Base-by-base conservation (phyloP, 2,113 vertebrate genomes). In the Gallinago undulata region DNA sequence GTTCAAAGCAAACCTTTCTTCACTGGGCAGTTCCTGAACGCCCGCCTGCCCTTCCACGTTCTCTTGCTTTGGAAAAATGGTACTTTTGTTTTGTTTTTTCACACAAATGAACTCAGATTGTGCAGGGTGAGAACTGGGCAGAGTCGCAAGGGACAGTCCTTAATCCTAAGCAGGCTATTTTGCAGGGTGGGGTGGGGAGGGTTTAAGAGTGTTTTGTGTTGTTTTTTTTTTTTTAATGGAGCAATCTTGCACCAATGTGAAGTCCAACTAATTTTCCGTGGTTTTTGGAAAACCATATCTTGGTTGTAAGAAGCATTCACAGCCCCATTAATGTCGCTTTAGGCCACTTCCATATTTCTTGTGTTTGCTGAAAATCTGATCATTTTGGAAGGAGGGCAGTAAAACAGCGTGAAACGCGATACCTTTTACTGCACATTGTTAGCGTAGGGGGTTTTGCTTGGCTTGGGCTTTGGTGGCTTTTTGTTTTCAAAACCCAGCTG, bases 21-120 rank as follows among this genome's bases (percentile, higher is more conserved):
- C 25, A 1, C 24, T 8, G 47, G 56, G n/a, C 0, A 7, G 19
- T 35, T 47, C 4, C 1, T 23, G 31, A 63, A 3, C n/a, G 10
- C 31, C 2, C 3, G 7, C 13, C 59, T 69, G 55, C 76, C 28
- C 48, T 45, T 31, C 51, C 43, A 11, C 6, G 0, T 69, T 73
- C 41, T 48, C 43, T 53, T 84, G 51, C 28, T 1, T 6, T 69
- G 84, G 50, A 28, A 33, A 68, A 48, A 14, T 25, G 23, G 7
- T 56, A 6, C 28, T 57, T 19, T 57, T 24, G 56, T 22, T 16
- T 25, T 73, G 28, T 93, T 78, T 33, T 39, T 0, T 2, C 13
- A 6, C 78, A 19, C 19, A 21, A 28, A 13, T 15, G 35, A 68
- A 18, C 62, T 68, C 79, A 35, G 39, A 13, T 63, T 84, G 55